Evolutionary conservation across 1,140 invertebrate genomes (phyloP).

Genomic region (Plectus sambesii): DNA sequence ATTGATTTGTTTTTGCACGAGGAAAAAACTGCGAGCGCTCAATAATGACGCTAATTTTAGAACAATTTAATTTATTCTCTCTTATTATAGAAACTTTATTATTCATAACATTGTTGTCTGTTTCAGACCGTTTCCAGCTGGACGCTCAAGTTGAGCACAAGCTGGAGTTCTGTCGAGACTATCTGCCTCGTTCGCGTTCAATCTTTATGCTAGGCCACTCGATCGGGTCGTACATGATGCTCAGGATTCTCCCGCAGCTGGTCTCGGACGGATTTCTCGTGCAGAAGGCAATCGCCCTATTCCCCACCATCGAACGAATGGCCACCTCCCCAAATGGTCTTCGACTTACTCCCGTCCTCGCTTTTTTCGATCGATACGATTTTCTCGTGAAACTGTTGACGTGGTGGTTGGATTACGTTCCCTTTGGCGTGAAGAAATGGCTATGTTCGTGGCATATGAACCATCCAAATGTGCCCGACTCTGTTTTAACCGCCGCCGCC

Average conservation of each 20-base stretch:
- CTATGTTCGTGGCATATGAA: too few relatives aligned
- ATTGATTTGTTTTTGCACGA: too few relatives aligned
- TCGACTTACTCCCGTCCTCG: too few relatives aligned
- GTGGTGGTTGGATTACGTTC: too few relatives aligned
- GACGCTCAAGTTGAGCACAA: slow-evolving; percentile 29
- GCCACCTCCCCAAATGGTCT: slow-evolving; percentile 21
- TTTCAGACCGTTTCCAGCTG: slow-evolving; percentile 26
- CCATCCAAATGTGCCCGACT: too few relatives aligned
- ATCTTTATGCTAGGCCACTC: slow-evolving; percentile 24
- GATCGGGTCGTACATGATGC: slow-evolving; percentile 29
- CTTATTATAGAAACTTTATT: too few relatives aligned
- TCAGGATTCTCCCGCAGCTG: slow-evolving; percentile 12
- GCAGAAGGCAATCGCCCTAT: slow-evolving; percentile 17
- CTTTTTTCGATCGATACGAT: too few relatives aligned
- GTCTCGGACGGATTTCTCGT: slow-evolving; percentile 27
- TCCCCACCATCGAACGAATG: slow-evolving; percentile 27
- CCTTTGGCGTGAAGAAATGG: too few relatives aligned
- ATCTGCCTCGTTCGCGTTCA: slow-evolving; percentile 10
- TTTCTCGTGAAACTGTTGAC: too few relatives aligned
- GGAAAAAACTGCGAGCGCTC: too few relatives aligned
- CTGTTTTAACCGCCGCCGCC: slow-evolving; percentile 18
- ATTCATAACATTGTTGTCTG: too few relatives aligned
- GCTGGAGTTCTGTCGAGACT: slow-evolving; percentile 19
- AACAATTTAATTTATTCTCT: background rate
- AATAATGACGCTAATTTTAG: slow-evolving; percentile 1